Evolutionary conservation across 2,113 vertebrate genomes (phyloP), one percentile per base, ranked within the genome.

Genomic region (Podarcis raffonei): DNA sequence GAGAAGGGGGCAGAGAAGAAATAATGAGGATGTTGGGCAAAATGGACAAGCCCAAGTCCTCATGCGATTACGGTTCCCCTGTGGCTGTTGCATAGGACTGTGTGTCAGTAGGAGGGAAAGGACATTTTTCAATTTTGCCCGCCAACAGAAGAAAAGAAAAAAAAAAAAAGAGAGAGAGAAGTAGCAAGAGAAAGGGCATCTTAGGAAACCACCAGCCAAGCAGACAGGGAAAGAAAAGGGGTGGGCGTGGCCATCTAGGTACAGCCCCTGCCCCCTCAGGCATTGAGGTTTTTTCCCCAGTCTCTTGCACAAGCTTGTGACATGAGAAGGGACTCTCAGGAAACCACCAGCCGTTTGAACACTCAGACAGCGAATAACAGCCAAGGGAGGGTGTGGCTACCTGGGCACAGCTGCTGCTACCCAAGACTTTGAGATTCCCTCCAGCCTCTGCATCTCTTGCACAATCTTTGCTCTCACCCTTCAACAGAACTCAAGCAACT

Each of bases 181-280:
- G 92, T 88, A 78, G 39, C 62, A 91, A 77, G 89, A 95, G 72
- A 53, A 93, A 96, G 95, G 95, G 90, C 91, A 42, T 88, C 74
- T 79, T 94, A 96, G 96, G 96, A 97, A 97, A 97, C 96, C 96
- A 94, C 97, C 90, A 96, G 95, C 96, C 96, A 96, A 53, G 11
- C 48, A 53, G 48, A 53, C 48, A 53, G 48, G 9, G 9, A 12
- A 53, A 53, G 11, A 53, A 53, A 53, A 53, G 48, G 48, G 48
- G 48, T 12, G 48, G 48, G 48, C 2, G 48, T 53, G 48, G 48
- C 9, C 48, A 53, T 53, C 11, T 53, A 53, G 48, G 48, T 53
- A 53, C 48, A 53, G 48, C 48, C 48, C 48, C 48, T 53, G 48
- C 48, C 48, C 48, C 11, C 48, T 53, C 48, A 53, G 48, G 48